A percentile compares a stretch with the other conserved stretches of the same genome.
Evolutionary conservation across 2,888 invertebrate genomes (phyloP).

Genomic region (Parnassius orleans): DNA sequence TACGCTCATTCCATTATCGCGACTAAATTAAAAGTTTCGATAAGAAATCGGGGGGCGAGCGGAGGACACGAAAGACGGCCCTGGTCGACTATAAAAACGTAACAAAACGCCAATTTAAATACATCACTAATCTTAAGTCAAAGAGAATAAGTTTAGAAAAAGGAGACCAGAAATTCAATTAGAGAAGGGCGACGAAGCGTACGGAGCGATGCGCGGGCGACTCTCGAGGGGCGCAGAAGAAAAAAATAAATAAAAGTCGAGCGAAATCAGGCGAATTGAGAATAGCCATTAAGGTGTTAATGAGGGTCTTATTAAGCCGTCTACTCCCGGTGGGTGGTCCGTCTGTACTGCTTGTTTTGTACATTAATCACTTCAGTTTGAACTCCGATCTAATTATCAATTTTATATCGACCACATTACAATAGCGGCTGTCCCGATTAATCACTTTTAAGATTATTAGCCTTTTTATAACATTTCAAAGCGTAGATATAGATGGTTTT

Average conservation of each 20-base stretch:
- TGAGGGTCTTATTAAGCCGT: constrained; percentile 80
- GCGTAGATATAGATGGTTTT: too few species aligned
- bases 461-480: neutral
- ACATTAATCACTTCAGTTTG: constrained; percentile 74
- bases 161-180: constrained; percentile 74
- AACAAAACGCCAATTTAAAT: constrained; percentile 78
- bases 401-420: constrained; percentile 53
- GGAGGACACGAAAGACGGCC: constrained; percentile 43
- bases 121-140: constrained; percentile 79
- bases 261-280: constrained; percentile 77
- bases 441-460: constrained; percentile 3
- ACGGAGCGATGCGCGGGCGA: constrained; percentile 46
- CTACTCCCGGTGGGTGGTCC: constrained; percentile 77
- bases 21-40: constrained; percentile 65
- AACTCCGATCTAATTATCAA: constrained; percentile 69
- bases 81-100: constrained; percentile 65
- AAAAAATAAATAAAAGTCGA: constrained; percentile 75
- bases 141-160: constrained; percentile 77
- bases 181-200: constrained; percentile 60
- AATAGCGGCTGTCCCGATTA: constrained; percentile 36
- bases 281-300: constrained; percentile 80
- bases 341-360: constrained; percentile 63
- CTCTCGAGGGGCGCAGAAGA: constrained; percentile 49
- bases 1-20: constrained; percentile 51
- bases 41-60: constrained; percentile 47